Evolutionary conservation across 2,113 vertebrate genomes (phyloP).

Genomic region (Atractosteus spatula): DNA sequence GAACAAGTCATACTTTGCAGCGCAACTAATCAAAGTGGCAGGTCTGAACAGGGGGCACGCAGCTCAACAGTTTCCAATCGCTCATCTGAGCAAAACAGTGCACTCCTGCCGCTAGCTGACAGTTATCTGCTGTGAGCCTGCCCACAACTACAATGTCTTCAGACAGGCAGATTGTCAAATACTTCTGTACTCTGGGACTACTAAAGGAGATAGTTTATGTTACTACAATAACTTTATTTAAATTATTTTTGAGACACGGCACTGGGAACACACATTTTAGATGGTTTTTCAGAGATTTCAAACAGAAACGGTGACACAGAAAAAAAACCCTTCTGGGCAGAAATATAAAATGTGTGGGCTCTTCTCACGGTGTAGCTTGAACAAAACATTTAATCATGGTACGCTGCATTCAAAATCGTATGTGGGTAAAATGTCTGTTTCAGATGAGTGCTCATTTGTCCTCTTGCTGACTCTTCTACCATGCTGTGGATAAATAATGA

Average conservation of each 20-base stretch:
- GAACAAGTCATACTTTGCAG: neutral
- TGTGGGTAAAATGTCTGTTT: too few relatives aligned
- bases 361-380: too few relatives aligned
- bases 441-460: too few relatives aligned
- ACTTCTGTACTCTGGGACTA: neutral
- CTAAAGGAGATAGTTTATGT: neutral
- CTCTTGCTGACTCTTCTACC: too few relatives aligned
- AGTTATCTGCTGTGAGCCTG: constrained; percentile 1
- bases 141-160: neutral
- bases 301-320: too few relatives aligned
- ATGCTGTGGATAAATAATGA: too few relatives aligned
- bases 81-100: neutral
- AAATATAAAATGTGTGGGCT: too few relatives aligned
- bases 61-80: neutral
- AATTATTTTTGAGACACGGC: neutral
- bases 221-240: neutral
- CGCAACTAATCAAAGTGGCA: neutral
- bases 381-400: too few relatives aligned
- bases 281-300: neutral
- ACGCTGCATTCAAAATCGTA: too few relatives aligned
- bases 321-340: too few relatives aligned
- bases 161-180: neutral
- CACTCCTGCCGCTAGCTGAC: constrained; percentile 2
- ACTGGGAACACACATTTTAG: neutral
- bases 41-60: constrained; percentile 1